A percentile compares a stretch with the other conserved stretches of the same genome.
Conservation (phyloP, 2,888 invertebrate genomes). For the Brassicogethes aeneus region DNA sequence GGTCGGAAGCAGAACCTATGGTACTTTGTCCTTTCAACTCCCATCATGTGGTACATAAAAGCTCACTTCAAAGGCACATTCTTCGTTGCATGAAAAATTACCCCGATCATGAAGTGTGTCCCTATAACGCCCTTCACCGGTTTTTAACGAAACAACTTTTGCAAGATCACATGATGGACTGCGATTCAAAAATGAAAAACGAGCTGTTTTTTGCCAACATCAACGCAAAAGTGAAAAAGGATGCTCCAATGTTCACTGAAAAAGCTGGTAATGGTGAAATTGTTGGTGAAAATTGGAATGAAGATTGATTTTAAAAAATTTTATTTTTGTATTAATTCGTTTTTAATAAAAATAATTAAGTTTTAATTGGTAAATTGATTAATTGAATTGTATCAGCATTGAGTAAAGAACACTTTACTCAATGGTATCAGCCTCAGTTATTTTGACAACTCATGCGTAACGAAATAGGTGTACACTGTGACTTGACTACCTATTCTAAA, state of each 20-base stretch:
- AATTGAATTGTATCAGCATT: too few species aligned
- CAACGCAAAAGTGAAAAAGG: conserved; percentile 5
- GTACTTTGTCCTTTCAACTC: conserved; percentile 33
- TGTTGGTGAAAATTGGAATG: conserved; percentile 27
- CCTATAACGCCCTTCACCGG: conserved; percentile 33
- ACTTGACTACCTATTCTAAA: too few species aligned
- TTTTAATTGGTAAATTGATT: too few species aligned
- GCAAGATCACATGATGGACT: conserved; percentile 26
- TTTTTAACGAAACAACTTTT: conserved; percentile 25
- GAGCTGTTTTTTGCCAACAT: conserved; percentile 3
- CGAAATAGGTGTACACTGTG: too few species aligned
- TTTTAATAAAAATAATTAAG: too few species aligned
- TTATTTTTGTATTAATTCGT: too few species aligned
- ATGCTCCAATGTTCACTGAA: conserved; percentile 14
- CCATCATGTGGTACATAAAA: conserved; percentile 26
- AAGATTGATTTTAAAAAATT: not conserved
- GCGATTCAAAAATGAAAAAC: conserved; percentile 19
- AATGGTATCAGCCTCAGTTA: too few species aligned
- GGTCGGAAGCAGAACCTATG: not conserved
- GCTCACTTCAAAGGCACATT: conserved; percentile 32
- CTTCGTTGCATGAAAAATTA: conserved; percentile 34
- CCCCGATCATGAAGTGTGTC: conserved; percentile 30
- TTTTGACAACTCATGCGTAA: too few species aligned
- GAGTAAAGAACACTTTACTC: too few species aligned
- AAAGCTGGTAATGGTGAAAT: conserved; percentile 20